Conservation (phyloP, 2,113 vertebrate species). For the Lasiurus cinereus region DNA sequence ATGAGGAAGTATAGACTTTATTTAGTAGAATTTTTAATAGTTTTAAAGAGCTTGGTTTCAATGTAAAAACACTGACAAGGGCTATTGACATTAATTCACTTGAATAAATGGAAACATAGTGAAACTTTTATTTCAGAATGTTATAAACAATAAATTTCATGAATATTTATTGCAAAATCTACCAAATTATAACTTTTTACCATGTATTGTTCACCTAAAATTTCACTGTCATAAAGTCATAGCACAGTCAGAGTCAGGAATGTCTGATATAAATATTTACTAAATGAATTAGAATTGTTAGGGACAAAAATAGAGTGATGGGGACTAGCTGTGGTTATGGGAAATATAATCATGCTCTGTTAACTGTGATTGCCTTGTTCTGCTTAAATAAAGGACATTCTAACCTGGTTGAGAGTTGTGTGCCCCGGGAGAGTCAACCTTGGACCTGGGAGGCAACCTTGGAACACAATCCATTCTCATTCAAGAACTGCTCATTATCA, state of each 20-base stretch:
- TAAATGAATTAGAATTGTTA: slow-evolving; percentile 37
- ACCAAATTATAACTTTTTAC: slow-evolving; percentile 69
- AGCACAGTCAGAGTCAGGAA: slow-evolving; percentile 51
- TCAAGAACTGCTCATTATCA: no score
- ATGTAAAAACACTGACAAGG: slow-evolving; percentile 70
- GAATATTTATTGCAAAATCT: slow-evolving; percentile 66
- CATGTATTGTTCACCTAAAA: slow-evolving; percentile 59
- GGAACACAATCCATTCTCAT: no score
- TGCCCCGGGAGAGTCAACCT: no score
- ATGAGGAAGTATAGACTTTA: slow-evolving; percentile 66
- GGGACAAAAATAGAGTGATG: no score
- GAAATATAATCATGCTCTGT: no score
- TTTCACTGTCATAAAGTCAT: slow-evolving; percentile 62
- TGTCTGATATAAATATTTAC: slow-evolving; percentile 72
- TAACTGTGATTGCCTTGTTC: no score
- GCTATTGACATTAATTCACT: slow-evolving; percentile 74
- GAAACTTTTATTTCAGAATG: slow-evolving; percentile 71
- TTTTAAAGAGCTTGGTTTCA: slow-evolving; percentile 62
- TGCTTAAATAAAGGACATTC: no score
- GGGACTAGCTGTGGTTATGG: no score
- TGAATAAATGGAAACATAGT: slow-evolving; percentile 63
- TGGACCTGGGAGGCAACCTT: no score
- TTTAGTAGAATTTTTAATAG: slow-evolving; percentile 57
- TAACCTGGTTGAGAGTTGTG: no score
- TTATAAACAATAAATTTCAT: slow-evolving; percentile 71